These are phyloP conservation scores for Pyralis farinalis DNA, from an alignment of 2,888 invertebrate species.

Conservation along the genomic window DNA sequence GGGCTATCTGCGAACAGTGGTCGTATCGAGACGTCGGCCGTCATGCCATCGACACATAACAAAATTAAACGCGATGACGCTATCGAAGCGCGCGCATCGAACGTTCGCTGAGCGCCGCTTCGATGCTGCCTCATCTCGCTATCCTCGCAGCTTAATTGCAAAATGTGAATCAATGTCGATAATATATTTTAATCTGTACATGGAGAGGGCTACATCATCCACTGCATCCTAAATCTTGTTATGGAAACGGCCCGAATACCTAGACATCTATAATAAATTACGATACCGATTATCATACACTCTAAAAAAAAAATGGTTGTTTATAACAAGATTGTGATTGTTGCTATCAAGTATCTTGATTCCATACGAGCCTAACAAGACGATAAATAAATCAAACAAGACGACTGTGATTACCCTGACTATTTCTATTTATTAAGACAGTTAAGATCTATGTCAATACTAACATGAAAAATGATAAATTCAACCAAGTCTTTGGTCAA, in stretches of 20 bases:
- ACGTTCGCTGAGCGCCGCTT: conserved; percentile 37
- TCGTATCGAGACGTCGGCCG: conserved; percentile 73
- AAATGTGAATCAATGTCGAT: conserved; percentile 73
- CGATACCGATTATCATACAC: conserved; percentile 77
- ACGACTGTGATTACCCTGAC: too few relatives aligned
- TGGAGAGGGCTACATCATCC: conserved; percentile 55
- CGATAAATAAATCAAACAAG: too few relatives aligned
- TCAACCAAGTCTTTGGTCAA: too few relatives aligned
- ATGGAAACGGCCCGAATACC: conserved; percentile 75
- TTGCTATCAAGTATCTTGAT: too few relatives aligned
- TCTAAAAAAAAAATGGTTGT: too few relatives aligned
- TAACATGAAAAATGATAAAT: too few relatives aligned
- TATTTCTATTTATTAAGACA: too few relatives aligned
- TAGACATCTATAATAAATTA: conserved; percentile 78
- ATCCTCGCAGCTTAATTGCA: conserved; percentile 56
- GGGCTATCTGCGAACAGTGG: conserved; percentile 73
- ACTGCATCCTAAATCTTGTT: conserved; percentile 75
- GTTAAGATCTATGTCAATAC: too few relatives aligned
- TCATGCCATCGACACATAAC: conserved; percentile 74
- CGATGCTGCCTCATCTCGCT: conserved; percentile 40
- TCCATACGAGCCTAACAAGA: too few relatives aligned
- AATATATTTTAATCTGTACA: conserved; percentile 67
- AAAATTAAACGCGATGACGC: conserved; percentile 75
- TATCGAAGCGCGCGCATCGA: conserved; percentile 70
- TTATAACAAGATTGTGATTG: too few relatives aligned